Base-by-base conservation (phyloP, 2,888 invertebrate genomes). In the Patella pellucida region DNA sequence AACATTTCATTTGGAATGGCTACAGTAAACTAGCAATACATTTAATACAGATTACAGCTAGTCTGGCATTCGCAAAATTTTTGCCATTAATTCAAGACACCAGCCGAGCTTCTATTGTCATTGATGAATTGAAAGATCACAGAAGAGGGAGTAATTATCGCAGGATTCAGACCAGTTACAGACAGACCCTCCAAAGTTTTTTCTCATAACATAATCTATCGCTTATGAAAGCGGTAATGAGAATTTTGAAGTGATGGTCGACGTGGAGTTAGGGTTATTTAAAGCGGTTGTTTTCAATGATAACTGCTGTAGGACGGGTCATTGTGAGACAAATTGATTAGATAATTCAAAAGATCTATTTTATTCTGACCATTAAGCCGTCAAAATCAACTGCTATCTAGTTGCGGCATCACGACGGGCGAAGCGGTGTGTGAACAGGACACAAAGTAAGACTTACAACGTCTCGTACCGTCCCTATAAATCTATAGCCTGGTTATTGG, bases 331-430 rank as follows among this genome's bases (percentile, higher is more conserved):
- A 62, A 62, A 62, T 62, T 62, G 62, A 62, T 62, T 62, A 62
- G 12, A 23, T 62, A 62, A 62, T 62, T 62, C 62, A 62, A 62
- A 62, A 62, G 9, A 23, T 62, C 62, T 62, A 62, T 62, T 62
- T 62, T 62, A 62, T 62, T 62, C 62, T 62, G 62, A 62, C 23
- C 62, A 62, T 62, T 62, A 62, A 62, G 62, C 62, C 62, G 62
- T 23, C 62, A 62, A 23, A 12, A 62, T 62, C 62, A 62, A 62
- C 62, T 62, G 62, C 19, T 62, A 62, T 23, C 62, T 62, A 23
- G 62, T 23, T 62, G 62, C 62, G 12, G 62, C 2, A 62, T 62
- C 62, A 62, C 62, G 62, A 62, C 23, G 62, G 62, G 5, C 11
- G 62, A 62, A 62, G 23, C 62, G 62, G 19, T 62, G 62, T 62